phyloP scores from a whole-genome alignment of 2,797 vertebrate genomes.

The Ibycter americanus region DNA sequence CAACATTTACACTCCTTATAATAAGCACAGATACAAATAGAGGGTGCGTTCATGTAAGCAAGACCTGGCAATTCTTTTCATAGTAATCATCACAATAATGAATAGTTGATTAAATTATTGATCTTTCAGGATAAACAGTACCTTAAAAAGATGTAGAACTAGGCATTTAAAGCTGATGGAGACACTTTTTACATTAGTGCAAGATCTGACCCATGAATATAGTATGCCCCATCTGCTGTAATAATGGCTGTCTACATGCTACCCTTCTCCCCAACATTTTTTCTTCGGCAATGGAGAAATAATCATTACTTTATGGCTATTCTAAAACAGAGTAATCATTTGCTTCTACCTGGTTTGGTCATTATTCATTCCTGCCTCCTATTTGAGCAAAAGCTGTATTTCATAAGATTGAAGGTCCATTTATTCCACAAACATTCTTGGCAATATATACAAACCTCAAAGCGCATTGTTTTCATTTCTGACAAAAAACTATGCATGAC shows the following conservation, averaged over 20 bases:
- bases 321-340: not conserved
- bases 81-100: constrained; percentile 8
- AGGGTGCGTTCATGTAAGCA: not conserved
- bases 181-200: not conserved
- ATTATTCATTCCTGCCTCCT: not conserved
- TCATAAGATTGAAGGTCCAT: not conserved
- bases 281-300: not conserved
- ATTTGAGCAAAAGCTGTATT: not conserved
- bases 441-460: not conserved
- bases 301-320: not conserved
- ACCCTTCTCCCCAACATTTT: not conserved
- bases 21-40: not conserved
- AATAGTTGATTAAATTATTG: constrained; percentile 31
- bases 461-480: constrained; percentile 36
- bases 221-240: not conserved
- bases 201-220: not conserved
- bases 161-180: not conserved
- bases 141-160: not conserved
- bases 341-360: not conserved
- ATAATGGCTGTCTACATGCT: not conserved
- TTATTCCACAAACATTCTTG: constrained; percentile 24
- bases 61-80: constrained; percentile 1
- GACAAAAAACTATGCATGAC: not conserved
- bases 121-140: not conserved
- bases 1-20: not conserved